A percentile compares a stretch with the other conserved stretches of the same genome.
phyloP scores from a whole-genome alignment of 2,113 vertebrate genomes.

The Anhinga anhinga region DNA sequence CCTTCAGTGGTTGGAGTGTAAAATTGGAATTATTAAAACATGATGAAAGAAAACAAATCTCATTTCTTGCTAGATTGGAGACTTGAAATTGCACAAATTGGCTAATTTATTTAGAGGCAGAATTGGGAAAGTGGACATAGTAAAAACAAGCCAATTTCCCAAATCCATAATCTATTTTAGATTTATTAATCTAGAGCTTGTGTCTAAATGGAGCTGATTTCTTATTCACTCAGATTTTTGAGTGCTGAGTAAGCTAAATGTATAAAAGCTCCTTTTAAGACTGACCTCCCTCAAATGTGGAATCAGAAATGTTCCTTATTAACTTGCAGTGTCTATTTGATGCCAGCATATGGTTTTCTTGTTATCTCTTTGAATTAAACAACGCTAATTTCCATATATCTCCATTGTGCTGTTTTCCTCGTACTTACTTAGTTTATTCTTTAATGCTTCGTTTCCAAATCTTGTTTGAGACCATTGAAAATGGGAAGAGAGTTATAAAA shows the following conservation, averaged over 20 bases:
- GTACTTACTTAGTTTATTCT: neutral
- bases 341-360: neutral
- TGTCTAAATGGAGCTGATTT: neutral
- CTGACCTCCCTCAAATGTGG: neutral
- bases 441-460: neutral
- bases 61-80: neutral
- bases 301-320: neutral
- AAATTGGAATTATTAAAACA: neutral
- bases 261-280: neutral
- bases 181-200: neutral
- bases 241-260: neutral
- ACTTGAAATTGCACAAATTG: neutral
- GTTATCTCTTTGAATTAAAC: neutral
- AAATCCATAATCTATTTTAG: neutral
- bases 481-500: slow-evolving; percentile 18
- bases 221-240: neutral
- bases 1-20: neutral
- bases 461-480: neutral
- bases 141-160: neutral
- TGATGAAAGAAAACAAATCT: neutral
- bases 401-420: neutral
- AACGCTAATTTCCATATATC: neutral
- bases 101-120: neutral
- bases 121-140: neutral
- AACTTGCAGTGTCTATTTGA: neutral